Evolutionary conservation across 2,797 vertebrate species (phyloP), one percentile per base, ranked within the genome.

Genomic region (Danio tinwini): DNA sequence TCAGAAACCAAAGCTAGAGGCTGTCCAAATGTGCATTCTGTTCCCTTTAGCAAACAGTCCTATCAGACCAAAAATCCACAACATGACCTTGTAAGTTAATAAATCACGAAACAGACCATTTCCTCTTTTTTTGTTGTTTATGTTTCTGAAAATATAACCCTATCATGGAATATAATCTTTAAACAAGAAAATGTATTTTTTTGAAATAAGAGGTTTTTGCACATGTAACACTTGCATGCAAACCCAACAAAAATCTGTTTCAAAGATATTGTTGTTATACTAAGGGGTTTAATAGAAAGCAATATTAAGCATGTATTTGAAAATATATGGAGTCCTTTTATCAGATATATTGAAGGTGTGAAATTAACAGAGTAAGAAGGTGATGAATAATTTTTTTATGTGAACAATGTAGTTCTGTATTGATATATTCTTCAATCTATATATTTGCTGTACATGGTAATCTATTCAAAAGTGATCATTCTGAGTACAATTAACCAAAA

Each of bases 21-120:
- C 8, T 53, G 16, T 58, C 5, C 8, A 6, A 53, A 59, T 40
- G 4, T 47, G 42, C 62, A 81, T 85, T 82, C 73, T 68, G 17
- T 39, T 82, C 3, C 6, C 53, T 14, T 82, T 61, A 62, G n/a
- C 68, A 80, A 72, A 80, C 17, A 47, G 47, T 21, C 53, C 63
- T 82, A 80, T 80, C 72, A 62, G 71, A 72, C n/a, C 52, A 58
- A 63, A 78, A 77, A 29, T 29, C 19, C 19, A 64, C 61, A 29
- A 42, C 44, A 58, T 81, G 74, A 68, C 78, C 74, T 10, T 77
- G 76, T 37, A 37, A 70, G 29, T 61, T 78, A 78, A 69, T 78
- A 59, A 77, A 69, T 69, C 5, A 77, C 55, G 19, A 56, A 45
- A 42, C 49, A 3, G 11, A 17, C 6, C 8, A 11, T 58, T 72